These are phyloP conservation scores for Oriolus oriolus DNA, from an alignment of 2,113 vertebrate species.

Conservation along the genomic window DNA sequence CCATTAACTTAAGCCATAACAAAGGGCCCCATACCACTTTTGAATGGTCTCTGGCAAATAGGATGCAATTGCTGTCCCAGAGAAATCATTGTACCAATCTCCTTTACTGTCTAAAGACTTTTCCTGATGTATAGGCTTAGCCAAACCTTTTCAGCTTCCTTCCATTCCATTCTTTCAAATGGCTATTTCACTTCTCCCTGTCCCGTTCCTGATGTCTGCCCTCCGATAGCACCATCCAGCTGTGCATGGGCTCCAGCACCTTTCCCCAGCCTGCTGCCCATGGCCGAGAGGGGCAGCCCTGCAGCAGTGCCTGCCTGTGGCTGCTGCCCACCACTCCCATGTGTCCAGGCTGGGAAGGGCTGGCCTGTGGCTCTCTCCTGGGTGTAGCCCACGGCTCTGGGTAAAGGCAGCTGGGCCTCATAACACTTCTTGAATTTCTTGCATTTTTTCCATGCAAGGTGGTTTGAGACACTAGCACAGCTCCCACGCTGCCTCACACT, in stretches of 20 bases:
- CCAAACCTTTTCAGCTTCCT: not conserved
- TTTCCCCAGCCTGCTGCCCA: not conserved
- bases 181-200: not conserved
- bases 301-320: accelerated
- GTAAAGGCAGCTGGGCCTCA: not conserved
- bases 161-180: not conserved
- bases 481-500: accelerated
- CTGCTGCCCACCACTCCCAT: not conserved
- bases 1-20: accelerated
- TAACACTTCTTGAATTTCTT: not conserved
- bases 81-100: not conserved
- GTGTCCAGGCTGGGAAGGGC: not conserved
- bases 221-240: accelerated
- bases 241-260: no score
- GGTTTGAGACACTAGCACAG: not conserved
- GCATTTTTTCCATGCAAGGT: not conserved
- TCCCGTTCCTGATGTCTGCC: accelerated
- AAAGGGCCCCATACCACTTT: not conserved
- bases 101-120: not conserved
- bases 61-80: not conserved
- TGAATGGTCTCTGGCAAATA: not conserved
- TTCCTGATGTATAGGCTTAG: not conserved
- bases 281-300: accelerated
- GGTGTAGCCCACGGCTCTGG: accelerated
- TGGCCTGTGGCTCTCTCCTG: accelerated